Conservation (phyloP, 2,797 vertebrate genomes). For the Liasis olivaceus region DNA sequence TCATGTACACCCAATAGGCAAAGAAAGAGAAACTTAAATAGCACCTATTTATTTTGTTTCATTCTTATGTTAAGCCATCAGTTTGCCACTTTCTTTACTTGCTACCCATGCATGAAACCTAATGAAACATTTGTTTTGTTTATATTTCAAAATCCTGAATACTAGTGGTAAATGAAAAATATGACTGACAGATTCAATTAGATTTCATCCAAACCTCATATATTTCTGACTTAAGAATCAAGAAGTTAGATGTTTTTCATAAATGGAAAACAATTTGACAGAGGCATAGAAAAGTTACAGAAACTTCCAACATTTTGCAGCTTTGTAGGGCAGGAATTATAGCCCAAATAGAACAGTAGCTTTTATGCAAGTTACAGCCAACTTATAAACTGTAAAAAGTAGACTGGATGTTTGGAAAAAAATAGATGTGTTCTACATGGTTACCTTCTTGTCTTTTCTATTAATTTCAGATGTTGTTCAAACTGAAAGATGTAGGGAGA, state of each 20-base stretch:
- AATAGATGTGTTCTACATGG: background rate
- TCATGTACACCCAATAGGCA: background rate
- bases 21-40: background rate
- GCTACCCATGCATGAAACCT: background rate
- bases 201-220: background rate
- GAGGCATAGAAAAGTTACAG: background rate
- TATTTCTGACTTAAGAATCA: background rate
- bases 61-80: background rate
- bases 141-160: background rate
- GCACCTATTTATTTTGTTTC: background rate
- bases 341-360: background rate
- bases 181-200: background rate
- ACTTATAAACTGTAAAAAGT: background rate
- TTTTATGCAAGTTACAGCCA: background rate
- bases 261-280: background rate
- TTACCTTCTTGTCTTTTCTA: background rate
- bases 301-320: background rate
- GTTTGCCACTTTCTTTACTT: background rate
- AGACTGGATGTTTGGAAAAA: background rate
- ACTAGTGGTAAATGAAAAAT: background rate
- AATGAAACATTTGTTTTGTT: background rate
- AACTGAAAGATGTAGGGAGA: background rate
- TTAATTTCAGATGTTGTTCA: background rate
- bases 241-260: background rate
- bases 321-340: background rate